A percentile compares a stretch with the other conserved stretches of the same genome.
Conservation (phyloP, 1,140 invertebrate species). For the Rhynchophorus ferrugineus region DNA sequence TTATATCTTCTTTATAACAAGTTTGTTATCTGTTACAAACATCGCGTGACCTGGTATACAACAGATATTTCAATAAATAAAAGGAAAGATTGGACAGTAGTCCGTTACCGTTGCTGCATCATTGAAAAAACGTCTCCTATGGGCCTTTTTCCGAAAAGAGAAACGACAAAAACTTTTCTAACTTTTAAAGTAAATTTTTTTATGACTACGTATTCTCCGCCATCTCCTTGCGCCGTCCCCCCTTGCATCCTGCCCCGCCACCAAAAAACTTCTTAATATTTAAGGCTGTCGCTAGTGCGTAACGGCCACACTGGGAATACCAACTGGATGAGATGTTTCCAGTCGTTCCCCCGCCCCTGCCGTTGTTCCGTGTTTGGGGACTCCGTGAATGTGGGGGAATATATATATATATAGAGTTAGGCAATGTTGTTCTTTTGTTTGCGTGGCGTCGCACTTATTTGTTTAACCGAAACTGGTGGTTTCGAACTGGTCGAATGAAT, state of each 20-base stretch:
- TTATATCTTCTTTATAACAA: no score
- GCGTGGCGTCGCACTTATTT: no score
- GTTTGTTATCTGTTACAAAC: no score
- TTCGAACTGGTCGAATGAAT: no score
- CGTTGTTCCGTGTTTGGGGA: background rate
- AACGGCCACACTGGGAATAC: slow-evolving; percentile 29
- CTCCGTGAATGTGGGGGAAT: no score
- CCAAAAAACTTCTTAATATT: slow-evolving; percentile 31
- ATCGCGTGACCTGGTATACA: no score
- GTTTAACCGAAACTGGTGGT: no score
- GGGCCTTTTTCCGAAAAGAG: background rate
- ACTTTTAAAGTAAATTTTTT: background rate
- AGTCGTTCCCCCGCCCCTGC: background rate
- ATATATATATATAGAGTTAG: no score
- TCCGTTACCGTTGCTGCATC: slow-evolving; percentile 6
- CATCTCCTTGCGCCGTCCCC: background rate
- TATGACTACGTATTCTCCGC: background rate
- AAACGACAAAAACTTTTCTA: background rate
- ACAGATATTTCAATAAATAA: no score
- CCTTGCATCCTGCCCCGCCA: no score
- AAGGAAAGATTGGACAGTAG: no score
- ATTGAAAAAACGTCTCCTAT: slow-evolving; percentile 1
- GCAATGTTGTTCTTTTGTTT: no score
- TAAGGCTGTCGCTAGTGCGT: slow-evolving; percentile 32
- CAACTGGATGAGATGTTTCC: slow-evolving; percentile 10